Conservation (phyloP, 2,797 vertebrate genomes). For the Apogon talboti region DNA sequence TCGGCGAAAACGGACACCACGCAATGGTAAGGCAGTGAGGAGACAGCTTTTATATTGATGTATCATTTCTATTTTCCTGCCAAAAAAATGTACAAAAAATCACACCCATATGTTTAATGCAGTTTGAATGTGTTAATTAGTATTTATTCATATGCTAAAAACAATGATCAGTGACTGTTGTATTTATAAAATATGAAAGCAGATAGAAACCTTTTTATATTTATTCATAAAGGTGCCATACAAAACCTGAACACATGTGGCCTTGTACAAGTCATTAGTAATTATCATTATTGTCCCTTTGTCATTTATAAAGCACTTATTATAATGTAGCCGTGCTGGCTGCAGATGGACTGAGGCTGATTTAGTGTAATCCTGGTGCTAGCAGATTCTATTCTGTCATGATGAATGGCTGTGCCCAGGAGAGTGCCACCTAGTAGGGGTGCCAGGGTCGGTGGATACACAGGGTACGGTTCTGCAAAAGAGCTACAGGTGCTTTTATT, state of each 20-base stretch:
- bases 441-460: constrained; percentile 71
- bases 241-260: constrained; percentile 16
- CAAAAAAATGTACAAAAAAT: too few species aligned
- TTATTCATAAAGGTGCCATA: constrained; percentile 15
- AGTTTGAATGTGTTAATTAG: not conserved
- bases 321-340: constrained; percentile 52
- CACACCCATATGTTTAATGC: too few species aligned
- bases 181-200: not conserved
- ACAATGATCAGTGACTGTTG: constrained; percentile 4
- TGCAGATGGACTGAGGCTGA: constrained; percentile 49
- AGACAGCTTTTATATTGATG: constrained; percentile 1
- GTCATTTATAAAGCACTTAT: constrained; percentile 69
- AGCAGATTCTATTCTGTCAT: constrained; percentile 67
- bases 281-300: constrained; percentile 57
- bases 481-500: constrained; percentile 66
- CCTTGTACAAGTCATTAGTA: constrained; percentile 45
- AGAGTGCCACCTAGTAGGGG: constrained; percentile 65
- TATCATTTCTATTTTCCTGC: not conserved
- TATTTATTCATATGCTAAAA: not conserved
- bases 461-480: constrained; percentile 58
- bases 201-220: not conserved
- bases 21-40: constrained; percentile 85
- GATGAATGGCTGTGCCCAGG: constrained; percentile 67
- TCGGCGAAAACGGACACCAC: constrained; percentile 93
- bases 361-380: constrained; percentile 72